These are phyloP conservation scores for Chrysocyon brachyurus DNA, from an alignment of 2,797 vertebrate genomes.

Conservation along the genomic window DNA sequence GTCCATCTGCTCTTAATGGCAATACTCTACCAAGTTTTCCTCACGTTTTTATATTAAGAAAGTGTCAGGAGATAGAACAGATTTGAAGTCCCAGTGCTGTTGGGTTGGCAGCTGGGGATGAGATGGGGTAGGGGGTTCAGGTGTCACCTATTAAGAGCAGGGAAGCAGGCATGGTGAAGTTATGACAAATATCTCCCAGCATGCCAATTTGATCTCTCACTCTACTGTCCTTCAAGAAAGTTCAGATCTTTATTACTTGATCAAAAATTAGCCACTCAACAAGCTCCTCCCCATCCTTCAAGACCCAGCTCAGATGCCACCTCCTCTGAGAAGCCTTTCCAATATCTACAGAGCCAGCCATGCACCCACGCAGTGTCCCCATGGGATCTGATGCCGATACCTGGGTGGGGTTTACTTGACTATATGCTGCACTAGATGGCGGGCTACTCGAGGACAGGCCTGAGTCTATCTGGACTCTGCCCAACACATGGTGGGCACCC, in stretches of 20 bases:
- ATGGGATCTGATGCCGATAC: neutral
- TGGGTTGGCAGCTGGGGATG: neutral
- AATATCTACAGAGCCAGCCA: neutral
- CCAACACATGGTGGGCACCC: neutral
- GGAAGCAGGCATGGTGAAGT: neutral
- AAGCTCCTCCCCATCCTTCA: neutral
- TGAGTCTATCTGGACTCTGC: neutral
- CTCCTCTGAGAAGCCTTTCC: neutral
- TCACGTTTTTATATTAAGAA: neutral
- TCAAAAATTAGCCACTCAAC: neutral
- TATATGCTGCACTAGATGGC: neutral
- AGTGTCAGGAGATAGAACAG: neutral
- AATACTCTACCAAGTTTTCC: neutral
- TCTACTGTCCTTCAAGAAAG: neutral
- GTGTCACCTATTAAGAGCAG: neutral
- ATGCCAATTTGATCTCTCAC: neutral
- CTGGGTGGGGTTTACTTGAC: neutral
- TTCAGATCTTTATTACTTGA: neutral
- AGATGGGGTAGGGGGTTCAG: neutral
- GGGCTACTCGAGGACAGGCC: neutral
- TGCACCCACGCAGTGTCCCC: rapidly evolving
- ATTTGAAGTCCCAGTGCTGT: neutral
- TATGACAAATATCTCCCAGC: neutral
- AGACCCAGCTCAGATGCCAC: neutral
- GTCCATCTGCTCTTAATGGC: neutral